phyloP scores from a whole-genome alignment of 2,797 vertebrate species.

The Periparus ater region DNA sequence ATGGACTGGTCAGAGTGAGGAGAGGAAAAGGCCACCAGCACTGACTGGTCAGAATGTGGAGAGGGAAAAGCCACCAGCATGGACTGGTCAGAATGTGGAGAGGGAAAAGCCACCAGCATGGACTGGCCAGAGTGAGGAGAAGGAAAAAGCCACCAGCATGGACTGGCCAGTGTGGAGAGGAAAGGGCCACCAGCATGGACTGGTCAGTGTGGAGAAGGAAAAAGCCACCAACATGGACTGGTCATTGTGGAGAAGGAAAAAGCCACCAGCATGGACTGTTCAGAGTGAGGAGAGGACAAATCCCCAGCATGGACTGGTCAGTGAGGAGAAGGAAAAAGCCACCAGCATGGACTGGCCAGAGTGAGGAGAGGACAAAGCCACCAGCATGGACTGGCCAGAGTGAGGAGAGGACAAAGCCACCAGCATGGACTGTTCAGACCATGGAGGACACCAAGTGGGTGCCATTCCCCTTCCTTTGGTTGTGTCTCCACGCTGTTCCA shows the following conservation, averaged over 20 bases:
- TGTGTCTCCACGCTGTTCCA: not conserved
- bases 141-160: not conserved
- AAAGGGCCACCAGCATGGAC: not conserved
- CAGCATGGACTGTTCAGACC: too few relatives aligned
- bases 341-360: not conserved
- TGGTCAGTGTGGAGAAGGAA: accelerated
- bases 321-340: not conserved
- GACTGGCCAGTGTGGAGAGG: not conserved
- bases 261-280: too few relatives aligned
- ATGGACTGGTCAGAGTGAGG: too few relatives aligned
- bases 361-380: too few relatives aligned
- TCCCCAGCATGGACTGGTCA: not conserved
- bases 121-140: not conserved
- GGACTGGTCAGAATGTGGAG: not conserved
- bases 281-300: not conserved
- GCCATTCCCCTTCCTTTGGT: not conserved
- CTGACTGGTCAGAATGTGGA: too few relatives aligned
- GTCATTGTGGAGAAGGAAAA: not conserved
- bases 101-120: not conserved
- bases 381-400: too few relatives aligned
- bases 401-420: too few relatives aligned
- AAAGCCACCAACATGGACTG: too few relatives aligned
- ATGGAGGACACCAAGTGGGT: not conserved
- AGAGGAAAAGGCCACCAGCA: too few relatives aligned
- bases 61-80: not conserved